These are phyloP conservation scores for Raja brachyura DNA, from an alignment of 2,113 vertebrate species.

Conservation along the genomic window DNA sequence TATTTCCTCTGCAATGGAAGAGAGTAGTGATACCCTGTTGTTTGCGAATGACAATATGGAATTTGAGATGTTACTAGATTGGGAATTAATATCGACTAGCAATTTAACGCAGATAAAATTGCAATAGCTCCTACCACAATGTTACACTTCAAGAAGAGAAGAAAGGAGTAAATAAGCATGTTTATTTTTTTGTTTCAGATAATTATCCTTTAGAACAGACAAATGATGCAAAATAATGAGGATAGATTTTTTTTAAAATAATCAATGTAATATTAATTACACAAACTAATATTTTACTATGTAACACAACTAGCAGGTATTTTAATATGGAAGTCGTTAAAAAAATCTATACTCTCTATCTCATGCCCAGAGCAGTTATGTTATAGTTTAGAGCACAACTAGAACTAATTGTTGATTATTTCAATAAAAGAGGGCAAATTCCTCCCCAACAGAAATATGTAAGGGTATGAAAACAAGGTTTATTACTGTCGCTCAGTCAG, in stretches of 20 bases:
- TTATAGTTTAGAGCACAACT: neutral
- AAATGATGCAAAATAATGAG: too few relatives aligned
- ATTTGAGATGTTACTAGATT: neutral
- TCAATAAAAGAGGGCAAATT: neutral
- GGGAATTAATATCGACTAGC: neutral
- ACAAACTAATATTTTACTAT: neutral
- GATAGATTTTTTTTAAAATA: neutral
- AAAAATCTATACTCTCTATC: neutral
- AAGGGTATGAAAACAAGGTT: neutral
- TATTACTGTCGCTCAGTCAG: neutral
- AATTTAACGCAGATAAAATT: neutral
- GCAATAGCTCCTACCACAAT: neutral
- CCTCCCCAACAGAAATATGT: neutral
- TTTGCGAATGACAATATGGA: neutral
- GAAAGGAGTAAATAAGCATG: too few relatives aligned
- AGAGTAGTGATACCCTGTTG: neutral
- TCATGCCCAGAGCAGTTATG: neutral
- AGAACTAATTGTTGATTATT: neutral
- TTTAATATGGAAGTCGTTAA: neutral
- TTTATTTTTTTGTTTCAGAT: too few relatives aligned
- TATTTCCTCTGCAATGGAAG: neutral
- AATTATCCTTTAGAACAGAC: too few relatives aligned
- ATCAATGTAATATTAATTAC: neutral
- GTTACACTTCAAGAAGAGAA: too few relatives aligned
- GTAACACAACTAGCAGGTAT: neutral